Percentiles rank a stretch among this genome's conserved stretches.
Evolutionary conservation across 1,140 invertebrate genomes (phyloP).

Genomic region (Caenorhabditis latens): DNA sequence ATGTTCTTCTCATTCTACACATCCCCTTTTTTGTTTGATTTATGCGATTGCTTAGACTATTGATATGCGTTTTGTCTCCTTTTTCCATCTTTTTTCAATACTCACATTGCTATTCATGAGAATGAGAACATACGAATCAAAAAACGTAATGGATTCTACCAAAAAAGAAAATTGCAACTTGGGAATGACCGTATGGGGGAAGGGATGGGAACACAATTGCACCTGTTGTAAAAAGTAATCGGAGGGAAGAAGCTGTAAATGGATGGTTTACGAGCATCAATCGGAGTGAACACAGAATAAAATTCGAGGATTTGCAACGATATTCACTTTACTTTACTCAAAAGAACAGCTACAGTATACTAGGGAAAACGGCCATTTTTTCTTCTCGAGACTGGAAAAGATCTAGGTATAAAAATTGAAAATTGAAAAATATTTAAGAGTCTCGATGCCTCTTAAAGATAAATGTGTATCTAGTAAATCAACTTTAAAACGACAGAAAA

Average conservation of each 20-base stretch:
- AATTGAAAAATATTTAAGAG: too few relatives aligned
- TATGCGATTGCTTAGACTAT: conserved; percentile 26
- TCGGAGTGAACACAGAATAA: neutral
- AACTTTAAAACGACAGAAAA: too few relatives aligned
- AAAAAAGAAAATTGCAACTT: conserved; percentile 30
- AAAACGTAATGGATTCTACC: neutral
- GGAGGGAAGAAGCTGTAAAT: conserved; percentile 8
- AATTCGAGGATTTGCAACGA: too few relatives aligned
- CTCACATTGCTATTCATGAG: conserved; percentile 29
- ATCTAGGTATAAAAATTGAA: too few relatives aligned
- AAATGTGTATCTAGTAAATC: too few relatives aligned
- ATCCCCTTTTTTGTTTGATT: conserved; percentile 38
- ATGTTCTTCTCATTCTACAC: conserved; percentile 22
- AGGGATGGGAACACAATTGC: neutral
- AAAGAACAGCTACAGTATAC: too few relatives aligned
- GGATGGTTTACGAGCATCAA: conserved; percentile 39
- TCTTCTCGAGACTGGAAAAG: too few relatives aligned
- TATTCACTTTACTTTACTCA: too few relatives aligned
- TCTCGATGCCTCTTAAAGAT: too few relatives aligned
- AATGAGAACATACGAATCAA: neutral
- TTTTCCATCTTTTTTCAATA: neutral
- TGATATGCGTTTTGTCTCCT: conserved; percentile 34
- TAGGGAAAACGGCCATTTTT: too few relatives aligned
- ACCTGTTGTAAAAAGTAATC: conserved; percentile 26
- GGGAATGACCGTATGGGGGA: neutral